Evolutionary conservation across 2,113 vertebrate species (phyloP).

Genomic region (Apeltes quadracus): DNA sequence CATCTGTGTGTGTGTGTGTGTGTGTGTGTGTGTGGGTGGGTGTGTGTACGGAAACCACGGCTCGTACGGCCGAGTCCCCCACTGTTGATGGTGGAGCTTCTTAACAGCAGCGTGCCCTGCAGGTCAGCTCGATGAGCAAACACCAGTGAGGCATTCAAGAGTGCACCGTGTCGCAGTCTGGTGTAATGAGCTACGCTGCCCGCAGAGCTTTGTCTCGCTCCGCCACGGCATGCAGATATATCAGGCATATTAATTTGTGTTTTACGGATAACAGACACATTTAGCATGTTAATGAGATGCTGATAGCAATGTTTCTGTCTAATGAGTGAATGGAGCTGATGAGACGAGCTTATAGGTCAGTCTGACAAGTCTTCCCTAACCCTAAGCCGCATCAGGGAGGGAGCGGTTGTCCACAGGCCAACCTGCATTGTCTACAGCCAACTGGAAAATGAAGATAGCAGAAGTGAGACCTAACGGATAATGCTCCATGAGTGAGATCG

Average conservation of each 20-base stretch:
- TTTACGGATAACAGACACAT: conserved; percentile 34
- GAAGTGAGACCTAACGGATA: neutral
- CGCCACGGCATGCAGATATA: conserved; percentile 41
- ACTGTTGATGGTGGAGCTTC: conserved; percentile 24
- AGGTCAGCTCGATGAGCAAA: conserved; percentile 61
- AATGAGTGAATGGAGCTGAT: neutral
- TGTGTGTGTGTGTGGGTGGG: too few species aligned
- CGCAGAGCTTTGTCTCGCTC: conserved; percentile 45
- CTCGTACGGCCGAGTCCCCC: neutral
- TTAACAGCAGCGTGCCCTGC: conserved; percentile 42
- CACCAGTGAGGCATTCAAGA: conserved; percentile 54
- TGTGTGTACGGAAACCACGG: too few species aligned
- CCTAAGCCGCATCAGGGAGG: too few species aligned
- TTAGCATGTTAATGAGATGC: conserved; percentile 56
- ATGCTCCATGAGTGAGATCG: neutral
- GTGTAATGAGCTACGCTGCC: conserved; percentile 59
- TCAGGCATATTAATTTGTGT: conserved; percentile 57
- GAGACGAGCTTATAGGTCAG: conserved; percentile 9
- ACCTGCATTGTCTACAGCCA: neutral
- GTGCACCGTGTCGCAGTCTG: conserved; percentile 36
- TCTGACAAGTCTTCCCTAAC: neutral
- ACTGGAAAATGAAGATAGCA: neutral
- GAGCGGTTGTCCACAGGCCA: neutral
- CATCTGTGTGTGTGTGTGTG: neutral
- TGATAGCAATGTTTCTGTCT: conserved; percentile 30